Percentiles rank a stretch among this genome's conserved stretches.
phyloP scores from a whole-genome alignment of 2,888 invertebrate species.

The Sinhomidia bicolor region DNA sequence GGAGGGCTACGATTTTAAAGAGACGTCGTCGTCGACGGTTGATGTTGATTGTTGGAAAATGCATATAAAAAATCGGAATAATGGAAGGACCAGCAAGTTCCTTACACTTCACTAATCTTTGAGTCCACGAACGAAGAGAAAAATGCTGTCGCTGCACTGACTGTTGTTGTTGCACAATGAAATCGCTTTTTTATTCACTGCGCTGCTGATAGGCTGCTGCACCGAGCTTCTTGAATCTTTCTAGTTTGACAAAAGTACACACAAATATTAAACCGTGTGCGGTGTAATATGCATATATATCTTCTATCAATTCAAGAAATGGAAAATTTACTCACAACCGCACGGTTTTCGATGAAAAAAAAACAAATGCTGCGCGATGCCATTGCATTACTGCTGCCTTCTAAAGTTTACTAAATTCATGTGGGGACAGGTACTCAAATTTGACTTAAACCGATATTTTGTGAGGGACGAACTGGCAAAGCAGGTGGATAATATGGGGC shows the following conservation, averaged over 20 bases:
- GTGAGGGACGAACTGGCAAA: not conserved
- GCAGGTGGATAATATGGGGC: slow-evolving; percentile 62
- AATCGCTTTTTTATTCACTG: not conserved
- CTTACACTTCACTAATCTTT: slow-evolving; percentile 68
- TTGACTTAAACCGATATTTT: not conserved
- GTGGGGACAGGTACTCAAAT: slow-evolving; percentile 16
- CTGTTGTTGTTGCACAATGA: slow-evolving; percentile 40
- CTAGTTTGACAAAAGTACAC: slow-evolving; percentile 20
- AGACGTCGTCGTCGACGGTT: slow-evolving; percentile 37
- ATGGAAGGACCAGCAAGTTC: slow-evolving; percentile 60
- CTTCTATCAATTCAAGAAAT: slow-evolving; percentile 18
- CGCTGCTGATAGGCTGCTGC: not conserved
- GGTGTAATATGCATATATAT: not conserved
- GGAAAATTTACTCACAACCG: slow-evolving; percentile 20
- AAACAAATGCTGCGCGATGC: not conserved
- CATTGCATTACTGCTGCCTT: not conserved
- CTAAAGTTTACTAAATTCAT: slow-evolving; percentile 15
- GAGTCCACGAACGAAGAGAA: not conserved
- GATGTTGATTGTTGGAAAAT: slow-evolving; percentile 64
- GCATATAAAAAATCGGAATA: slow-evolving; percentile 56
- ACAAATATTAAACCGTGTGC: slow-evolving; percentile 31
- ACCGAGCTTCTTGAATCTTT: slow-evolving; percentile 1
- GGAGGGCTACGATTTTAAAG: slow-evolving; percentile 62
- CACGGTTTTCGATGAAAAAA: slow-evolving; percentile 2
- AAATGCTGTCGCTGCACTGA: slow-evolving; percentile 12